Evolutionary conservation across 2,113 vertebrate species (phyloP).

Genomic region (Nymphicus hollandicus): DNA sequence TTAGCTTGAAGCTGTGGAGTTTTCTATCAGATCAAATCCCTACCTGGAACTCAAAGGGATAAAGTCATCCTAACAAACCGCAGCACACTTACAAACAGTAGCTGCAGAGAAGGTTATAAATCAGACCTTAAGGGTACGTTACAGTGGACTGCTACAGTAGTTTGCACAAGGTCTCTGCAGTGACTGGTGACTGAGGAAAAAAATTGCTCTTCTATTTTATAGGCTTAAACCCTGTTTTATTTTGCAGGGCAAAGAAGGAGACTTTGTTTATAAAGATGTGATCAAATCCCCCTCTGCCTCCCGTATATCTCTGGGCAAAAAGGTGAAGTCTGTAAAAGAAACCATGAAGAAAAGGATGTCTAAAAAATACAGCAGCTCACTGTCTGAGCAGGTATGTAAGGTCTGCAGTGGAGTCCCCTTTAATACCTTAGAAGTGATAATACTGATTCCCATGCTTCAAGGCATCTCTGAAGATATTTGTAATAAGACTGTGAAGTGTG

Average conservation of each 20-base stretch:
- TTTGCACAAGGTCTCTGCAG: background rate
- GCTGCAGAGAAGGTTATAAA: background rate
- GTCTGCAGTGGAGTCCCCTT: background rate
- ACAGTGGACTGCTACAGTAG: background rate
- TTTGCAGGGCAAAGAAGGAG: constrained; percentile 87
- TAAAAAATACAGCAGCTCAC: constrained; percentile 94
- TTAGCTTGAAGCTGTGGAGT: background rate
- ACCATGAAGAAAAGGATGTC: constrained; percentile 99
- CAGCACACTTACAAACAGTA: background rate
- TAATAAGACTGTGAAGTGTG: background rate
- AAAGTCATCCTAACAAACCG: background rate
- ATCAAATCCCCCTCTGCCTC: constrained; percentile 93
- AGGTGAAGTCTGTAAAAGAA: constrained; percentile 98
- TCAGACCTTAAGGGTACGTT: background rate
- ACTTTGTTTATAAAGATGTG: constrained; percentile 91
- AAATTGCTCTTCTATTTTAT: background rate
- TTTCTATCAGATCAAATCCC: background rate
- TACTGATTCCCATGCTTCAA: background rate
- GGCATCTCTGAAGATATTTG: background rate
- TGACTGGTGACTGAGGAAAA: background rate
- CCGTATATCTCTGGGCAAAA: constrained; percentile 95
- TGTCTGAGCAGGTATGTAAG: constrained; percentile 87
- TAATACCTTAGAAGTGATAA: background rate
- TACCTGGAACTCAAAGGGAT: background rate
- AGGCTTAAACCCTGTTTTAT: background rate